Percentiles rank a stretch among this genome's conserved stretches.
phyloP scores from a whole-genome alignment of 1,140 invertebrate species.

The Drosophila willistoni region DNA sequence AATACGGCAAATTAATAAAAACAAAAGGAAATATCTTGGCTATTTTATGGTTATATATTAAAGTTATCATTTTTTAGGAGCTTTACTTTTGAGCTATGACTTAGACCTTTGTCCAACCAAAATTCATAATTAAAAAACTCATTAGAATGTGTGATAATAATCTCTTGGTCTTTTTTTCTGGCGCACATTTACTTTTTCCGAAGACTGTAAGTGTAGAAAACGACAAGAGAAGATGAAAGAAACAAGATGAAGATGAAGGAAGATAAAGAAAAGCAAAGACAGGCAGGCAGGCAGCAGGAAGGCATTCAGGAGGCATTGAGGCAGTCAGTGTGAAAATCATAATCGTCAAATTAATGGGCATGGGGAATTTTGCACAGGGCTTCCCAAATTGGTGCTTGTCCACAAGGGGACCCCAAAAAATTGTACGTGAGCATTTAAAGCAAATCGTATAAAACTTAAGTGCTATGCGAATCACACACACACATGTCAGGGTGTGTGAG shows the following conservation, averaged over 20 bases:
- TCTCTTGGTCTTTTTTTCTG: no score
- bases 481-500: background rate
- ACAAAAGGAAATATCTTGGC: no score
- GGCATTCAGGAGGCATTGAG: no score
- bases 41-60: no score
- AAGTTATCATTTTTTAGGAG: no score
- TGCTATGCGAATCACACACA: slow-evolving; percentile 37
- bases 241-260: background rate
- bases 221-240: background rate
- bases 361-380: slow-evolving; percentile 48
- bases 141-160: no score
- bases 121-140: no score
- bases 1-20: no score
- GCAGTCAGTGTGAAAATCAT: slow-evolving; percentile 63
- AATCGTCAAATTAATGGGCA: slow-evolving; percentile 76
- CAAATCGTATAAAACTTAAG: slow-evolving; percentile 75
- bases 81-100: no score
- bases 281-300: background rate
- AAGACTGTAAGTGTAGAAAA: slow-evolving; percentile 31
- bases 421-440: slow-evolving; percentile 73
- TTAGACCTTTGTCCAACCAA: no score
- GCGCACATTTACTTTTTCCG: no score
- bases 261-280: slow-evolving; percentile 9
- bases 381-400: slow-evolving; percentile 60
- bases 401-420: slow-evolving; percentile 37